Evolutionary conservation across 1,140 invertebrate species (phyloP), one percentile per base, ranked within the genome.

Genomic region (Drosophila sturtevanti): DNA sequence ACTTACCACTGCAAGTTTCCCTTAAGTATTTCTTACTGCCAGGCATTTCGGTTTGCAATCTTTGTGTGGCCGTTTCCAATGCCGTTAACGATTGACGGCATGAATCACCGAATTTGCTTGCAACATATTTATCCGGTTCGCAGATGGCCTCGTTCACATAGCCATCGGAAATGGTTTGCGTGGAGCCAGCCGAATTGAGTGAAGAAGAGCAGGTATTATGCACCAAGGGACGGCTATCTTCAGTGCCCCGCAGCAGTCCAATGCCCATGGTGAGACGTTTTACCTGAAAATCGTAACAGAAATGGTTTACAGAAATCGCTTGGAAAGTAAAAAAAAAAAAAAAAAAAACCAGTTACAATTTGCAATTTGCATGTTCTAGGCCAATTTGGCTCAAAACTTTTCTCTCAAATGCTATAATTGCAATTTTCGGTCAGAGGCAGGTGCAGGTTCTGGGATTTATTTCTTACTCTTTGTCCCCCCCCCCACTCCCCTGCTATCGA

Each of bases 141-240:
- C 93, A 93, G 63, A 94, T 95, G 71, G 93, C 94, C 91, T 96
- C 95, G 92, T 96, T 96, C 73, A 96, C 95, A 92, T 96, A 96
- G 27, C 95, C 96, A 34, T 95, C 95, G 70, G 95, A 95, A 59
- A 95, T 77, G 69, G 80, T 90, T 86, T 74, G 93, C 85, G 79
- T 92, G 92, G 78, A 93, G 92, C 67, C 93, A 41, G 69, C 72
- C 92, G 91, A 93, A 93, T 68, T 93, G 84, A 72, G 92, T 81
- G 76, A 94, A 92, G 87, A 90, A 86, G 92, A 94, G 68, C 82
- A 89, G 79, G 90, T 93, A 70, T 92, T 93, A 74, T 93, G 93
- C 34, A 95, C 93, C 68, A 95, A 72, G 4, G 94, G 94, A 81
- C 94, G 94, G 78, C 94, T 94, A 75, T 95, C 94, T 75, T 95